Base-by-base conservation (phyloP, 2,113 vertebrate species). In the Microcebus lehilahytsara region DNA sequence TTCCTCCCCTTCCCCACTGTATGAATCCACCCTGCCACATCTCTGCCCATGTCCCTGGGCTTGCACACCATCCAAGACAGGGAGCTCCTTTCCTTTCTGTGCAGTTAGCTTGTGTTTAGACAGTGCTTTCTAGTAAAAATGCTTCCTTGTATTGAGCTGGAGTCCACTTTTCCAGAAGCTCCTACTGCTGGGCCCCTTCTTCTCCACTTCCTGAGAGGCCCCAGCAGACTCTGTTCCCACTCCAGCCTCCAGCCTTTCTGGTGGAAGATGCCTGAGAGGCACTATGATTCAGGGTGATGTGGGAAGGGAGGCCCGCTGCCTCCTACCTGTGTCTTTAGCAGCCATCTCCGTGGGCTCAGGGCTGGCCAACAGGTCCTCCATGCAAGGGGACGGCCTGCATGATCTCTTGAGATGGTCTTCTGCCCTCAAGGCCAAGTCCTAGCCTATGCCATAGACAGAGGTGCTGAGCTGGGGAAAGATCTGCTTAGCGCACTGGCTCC, bases 141-240 rank as follows among this genome's bases (percentile, higher is more conserved):
- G 23, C 77, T 92, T 91, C 81, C 77, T 90, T 64, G 23, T 89
- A 46, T 67, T 77, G 66, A 91, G 30, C 11, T 80, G 30, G 71
- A 92, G 58, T 80, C n/a, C 85, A 56, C 67, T 12, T 91, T 97
- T 96, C 85, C 49, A 95, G 96, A 97, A 91, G 66, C 25, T 91
- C 94, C 72, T 85, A 88, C 42, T 42, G 80, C 34, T 80, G 49
- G 23, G 16, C 40, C 23, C 75, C 66, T 91, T 90, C 42, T 51
- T 67, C 46, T 56, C 56, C 32, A 1, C 37, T 93, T 62, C 49
- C 51, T 2, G 42, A 93, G 42, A 89, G 79, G 20, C 79, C 56
- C 72, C 67, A 88, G 83, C 32, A 56, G 72, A 37, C 64, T 96
- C 79, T 27, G 53, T 84, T 84, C 30, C 93, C 66, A 75, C 51